phyloP scores from a whole-genome alignment of 64 coral and sea anemone genomes.

The Montipora efflorescens region DNA sequence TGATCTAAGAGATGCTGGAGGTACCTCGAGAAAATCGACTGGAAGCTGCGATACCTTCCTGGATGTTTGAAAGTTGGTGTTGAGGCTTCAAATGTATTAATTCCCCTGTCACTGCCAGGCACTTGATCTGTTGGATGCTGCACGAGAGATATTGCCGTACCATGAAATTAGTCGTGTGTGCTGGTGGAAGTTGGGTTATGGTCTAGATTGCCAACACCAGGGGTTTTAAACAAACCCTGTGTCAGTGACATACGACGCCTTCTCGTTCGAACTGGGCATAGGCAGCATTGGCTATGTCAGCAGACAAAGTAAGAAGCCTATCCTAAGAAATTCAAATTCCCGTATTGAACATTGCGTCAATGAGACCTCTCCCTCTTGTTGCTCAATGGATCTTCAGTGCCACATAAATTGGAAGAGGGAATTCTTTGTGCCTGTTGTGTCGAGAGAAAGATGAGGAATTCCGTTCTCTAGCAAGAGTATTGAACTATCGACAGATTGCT shows the following conservation, averaged over 20 bases:
- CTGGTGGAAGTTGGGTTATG: constrained; percentile 71
- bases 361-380: constrained; percentile 53
- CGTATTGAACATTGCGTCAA: constrained; percentile 62
- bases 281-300: constrained; percentile 64
- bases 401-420: constrained; percentile 61
- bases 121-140: constrained; percentile 54
- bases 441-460: not conserved
- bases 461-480: constrained; percentile 27
- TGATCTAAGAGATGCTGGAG: not conserved
- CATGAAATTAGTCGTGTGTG: constrained; percentile 55
- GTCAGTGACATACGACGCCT: constrained; percentile 53
- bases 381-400: constrained; percentile 69
- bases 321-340: constrained; percentile 77
- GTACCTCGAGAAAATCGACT: constrained; percentile 4
- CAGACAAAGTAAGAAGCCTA: constrained; percentile 59
- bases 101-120: constrained; percentile 6
- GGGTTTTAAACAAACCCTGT: constrained; percentile 53
- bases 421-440: constrained; percentile 48
- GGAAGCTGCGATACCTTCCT: constrained; percentile 33
- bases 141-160: constrained; percentile 72
- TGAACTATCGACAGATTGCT: not conserved
- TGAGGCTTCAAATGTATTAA: constrained; percentile 39
- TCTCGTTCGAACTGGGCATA: not conserved
- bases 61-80: not conserved
- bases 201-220: constrained; percentile 70